phyloP scores from a whole-genome alignment of 2,888 invertebrate species.

The Iselma pallidipennis region DNA sequence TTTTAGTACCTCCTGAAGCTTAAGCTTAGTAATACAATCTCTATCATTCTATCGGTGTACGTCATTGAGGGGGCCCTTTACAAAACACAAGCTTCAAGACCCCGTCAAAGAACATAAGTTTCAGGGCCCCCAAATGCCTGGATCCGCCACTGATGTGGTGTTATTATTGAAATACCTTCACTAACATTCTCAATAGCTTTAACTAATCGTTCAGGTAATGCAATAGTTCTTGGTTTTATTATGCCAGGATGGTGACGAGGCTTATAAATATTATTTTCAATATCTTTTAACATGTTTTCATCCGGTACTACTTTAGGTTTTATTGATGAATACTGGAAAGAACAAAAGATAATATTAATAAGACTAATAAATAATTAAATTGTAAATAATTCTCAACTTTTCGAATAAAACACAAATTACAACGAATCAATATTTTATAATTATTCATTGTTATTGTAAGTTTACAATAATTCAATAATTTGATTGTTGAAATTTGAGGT shows the following conservation, averaged over 20 bases:
- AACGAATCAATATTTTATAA: neutral
- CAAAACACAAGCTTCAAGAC: too few relatives aligned
- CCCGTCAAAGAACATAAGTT: too few relatives aligned
- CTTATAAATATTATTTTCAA: conserved; percentile 62
- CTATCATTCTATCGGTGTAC: too few relatives aligned
- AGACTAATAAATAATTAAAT: neutral
- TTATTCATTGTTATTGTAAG: neutral
- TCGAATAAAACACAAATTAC: neutral
- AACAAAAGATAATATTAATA: too few relatives aligned
- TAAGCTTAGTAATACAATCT: too few relatives aligned
- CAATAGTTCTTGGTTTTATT: conserved; percentile 58
- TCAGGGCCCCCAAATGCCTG: too few relatives aligned
- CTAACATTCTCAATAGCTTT: conserved; percentile 61
- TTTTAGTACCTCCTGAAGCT: too few relatives aligned
- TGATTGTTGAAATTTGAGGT: conserved; percentile 6
- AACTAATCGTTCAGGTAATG: conserved; percentile 65
- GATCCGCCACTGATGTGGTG: too few relatives aligned
- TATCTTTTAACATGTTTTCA: conserved; percentile 56
- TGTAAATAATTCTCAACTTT: neutral
- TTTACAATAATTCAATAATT: neutral
- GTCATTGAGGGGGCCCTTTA: too few relatives aligned
- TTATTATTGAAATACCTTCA: conserved; percentile 55
- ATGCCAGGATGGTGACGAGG: conserved; percentile 76
- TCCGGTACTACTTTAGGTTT: conserved; percentile 58
- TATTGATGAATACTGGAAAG: conserved; percentile 43